Percentiles rank a stretch among this genome's conserved stretches.
These are phyloP conservation scores for Eristalis arbustorum DNA, from an alignment of 2,888 invertebrate genomes.

Conservation along the genomic window DNA sequence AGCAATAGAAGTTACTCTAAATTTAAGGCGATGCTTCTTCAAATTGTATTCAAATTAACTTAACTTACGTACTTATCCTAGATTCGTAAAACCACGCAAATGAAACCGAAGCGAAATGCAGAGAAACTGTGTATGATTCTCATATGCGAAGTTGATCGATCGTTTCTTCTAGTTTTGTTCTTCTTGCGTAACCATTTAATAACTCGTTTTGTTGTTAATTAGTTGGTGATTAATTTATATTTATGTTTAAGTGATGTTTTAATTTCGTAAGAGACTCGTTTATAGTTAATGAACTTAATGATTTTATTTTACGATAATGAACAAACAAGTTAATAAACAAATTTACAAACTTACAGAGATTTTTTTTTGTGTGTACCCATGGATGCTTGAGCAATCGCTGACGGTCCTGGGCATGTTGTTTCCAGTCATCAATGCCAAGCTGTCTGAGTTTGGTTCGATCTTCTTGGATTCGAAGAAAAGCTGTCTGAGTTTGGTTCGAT, in stretches of 20 bases:
- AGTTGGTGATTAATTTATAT: constrained; percentile 69
- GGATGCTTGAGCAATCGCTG: too few species aligned
- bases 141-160: not conserved
- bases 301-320: constrained; percentile 56
- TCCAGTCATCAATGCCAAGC: too few species aligned
- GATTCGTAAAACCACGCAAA: not conserved
- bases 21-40: constrained; percentile 15
- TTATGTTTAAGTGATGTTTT: constrained; percentile 52
- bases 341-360: constrained; percentile 41
- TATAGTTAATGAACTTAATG: constrained; percentile 58
- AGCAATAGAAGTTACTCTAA: constrained; percentile 37
- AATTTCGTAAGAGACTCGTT: constrained; percentile 54
- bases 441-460: too few species aligned
- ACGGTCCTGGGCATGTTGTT: too few species aligned
- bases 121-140: not conserved
- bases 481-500: too few species aligned
- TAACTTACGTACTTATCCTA: not conserved
- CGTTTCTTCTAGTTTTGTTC: not conserved
- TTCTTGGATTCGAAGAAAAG: too few species aligned
- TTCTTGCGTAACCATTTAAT: constrained; percentile 25
- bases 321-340: constrained; percentile 27
- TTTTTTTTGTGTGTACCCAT: not conserved
- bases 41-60: constrained; percentile 29
- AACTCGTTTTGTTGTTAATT: constrained; percentile 53
- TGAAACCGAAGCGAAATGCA: not conserved